Conservation (phyloP, 1,140 invertebrate genomes). For the Hyles euphorbiae region DNA sequence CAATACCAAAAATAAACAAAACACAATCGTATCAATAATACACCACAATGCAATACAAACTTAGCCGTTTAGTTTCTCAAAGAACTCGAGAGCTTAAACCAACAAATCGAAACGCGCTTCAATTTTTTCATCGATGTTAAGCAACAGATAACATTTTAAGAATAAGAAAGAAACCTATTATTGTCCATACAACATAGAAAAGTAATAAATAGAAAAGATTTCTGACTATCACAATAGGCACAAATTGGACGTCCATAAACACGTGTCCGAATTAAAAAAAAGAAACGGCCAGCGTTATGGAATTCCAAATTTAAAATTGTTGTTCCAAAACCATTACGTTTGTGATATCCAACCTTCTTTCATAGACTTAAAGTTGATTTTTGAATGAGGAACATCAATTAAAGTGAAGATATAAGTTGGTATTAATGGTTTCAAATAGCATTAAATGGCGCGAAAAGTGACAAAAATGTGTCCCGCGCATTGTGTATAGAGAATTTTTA, state of each 20-base stretch:
- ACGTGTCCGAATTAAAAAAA: constrained; percentile 45
- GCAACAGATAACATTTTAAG: too few relatives aligned
- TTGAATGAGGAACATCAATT: constrained; percentile 8
- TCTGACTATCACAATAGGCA: constrained; percentile 50
- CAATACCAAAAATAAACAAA: too few relatives aligned
- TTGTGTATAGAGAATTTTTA: constrained; percentile 64
- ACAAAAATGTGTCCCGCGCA: constrained; percentile 58
- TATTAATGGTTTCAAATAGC: constrained; percentile 42
- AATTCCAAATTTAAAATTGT: constrained; percentile 12
- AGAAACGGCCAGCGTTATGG: constrained; percentile 23
- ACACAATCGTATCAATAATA: too few relatives aligned
- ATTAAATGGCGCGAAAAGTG: constrained; percentile 71
- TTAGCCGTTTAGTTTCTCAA: too few relatives aligned
- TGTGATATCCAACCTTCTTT: neutral
- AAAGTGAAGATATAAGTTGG: neutral
- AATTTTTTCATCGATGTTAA: too few relatives aligned
- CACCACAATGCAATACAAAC: too few relatives aligned
- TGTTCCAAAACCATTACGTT: constrained; percentile 6
- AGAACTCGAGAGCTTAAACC: too few relatives aligned
- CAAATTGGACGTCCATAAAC: constrained; percentile 65
- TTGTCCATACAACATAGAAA: constrained; percentile 31
- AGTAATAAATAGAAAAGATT: constrained; percentile 46
- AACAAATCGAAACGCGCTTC: too few relatives aligned
- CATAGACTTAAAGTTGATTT: neutral
- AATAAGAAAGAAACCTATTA: constrained; percentile 3